phyloP scores from a whole-genome alignment of 2,113 vertebrate species.

The Engystomops pustulosus region DNA sequence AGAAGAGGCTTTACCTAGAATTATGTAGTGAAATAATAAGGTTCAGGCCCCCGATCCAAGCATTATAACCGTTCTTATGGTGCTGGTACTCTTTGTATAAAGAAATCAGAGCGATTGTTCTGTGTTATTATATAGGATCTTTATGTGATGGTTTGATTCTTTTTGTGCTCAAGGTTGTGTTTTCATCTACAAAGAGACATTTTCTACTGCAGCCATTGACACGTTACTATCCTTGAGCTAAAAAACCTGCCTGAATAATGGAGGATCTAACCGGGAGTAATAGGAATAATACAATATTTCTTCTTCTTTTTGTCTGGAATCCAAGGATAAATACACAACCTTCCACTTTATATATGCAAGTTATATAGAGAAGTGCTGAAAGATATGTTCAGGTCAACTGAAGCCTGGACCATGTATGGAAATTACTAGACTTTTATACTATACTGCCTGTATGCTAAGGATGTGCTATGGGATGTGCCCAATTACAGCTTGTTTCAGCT shows the following conservation, averaged over 20 bases:
- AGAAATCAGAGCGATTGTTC: background rate
- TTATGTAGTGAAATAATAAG: no score
- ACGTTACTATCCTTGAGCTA: conserved; percentile 8
- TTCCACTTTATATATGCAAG: background rate
- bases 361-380: no score
- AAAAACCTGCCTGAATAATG: background rate
- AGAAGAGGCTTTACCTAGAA: no score
- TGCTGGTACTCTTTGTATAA: background rate
- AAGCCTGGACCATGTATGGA: no score
- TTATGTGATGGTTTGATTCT: background rate
- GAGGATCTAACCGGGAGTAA: background rate
- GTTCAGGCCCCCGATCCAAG: no score
- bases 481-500: no score
- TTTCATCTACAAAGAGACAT: background rate
- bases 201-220: background rate
- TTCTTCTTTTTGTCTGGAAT: background rate
- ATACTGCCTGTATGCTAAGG: no score
- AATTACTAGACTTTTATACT: no score
- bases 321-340: background rate
- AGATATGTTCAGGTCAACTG: no score
- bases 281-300: background rate
- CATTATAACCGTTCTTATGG: no score
- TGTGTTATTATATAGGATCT: background rate
- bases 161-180: background rate
- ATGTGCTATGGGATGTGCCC: no score